These are phyloP conservation scores for Centroberyx gerrardi DNA, from an alignment of 2,797 vertebrate genomes.

Conservation along the genomic window DNA sequence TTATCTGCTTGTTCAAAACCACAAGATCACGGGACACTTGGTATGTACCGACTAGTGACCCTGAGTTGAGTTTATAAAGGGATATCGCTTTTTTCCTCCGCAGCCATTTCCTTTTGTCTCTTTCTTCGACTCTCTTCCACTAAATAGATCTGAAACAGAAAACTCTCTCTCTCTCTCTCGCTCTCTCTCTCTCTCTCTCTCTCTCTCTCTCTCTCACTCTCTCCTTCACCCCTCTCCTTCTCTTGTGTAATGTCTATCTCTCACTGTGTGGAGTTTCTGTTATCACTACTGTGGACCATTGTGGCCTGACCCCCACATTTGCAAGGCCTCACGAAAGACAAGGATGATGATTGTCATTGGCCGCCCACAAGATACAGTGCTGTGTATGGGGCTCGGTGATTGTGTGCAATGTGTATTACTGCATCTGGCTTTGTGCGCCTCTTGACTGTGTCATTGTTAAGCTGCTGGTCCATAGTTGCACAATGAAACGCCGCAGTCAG, in stretches of 20 bases:
- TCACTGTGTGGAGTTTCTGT: slow-evolving; percentile 65
- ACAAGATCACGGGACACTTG: slow-evolving; percentile 54
- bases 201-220: slow-evolving; percentile 13
- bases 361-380: slow-evolving; percentile 63
- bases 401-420: slow-evolving; percentile 35
- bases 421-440: slow-evolving; percentile 31
- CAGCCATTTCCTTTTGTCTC: slow-evolving; percentile 27
- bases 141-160: not conserved
- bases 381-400: slow-evolving; percentile 31
- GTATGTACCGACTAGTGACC: slow-evolving; percentile 17
- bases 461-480: slow-evolving; percentile 10
- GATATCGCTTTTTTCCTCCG: slow-evolving; percentile 18
- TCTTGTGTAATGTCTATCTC: slow-evolving; percentile 58
- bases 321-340: slow-evolving; percentile 71
- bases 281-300: slow-evolving; percentile 66
- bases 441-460: slow-evolving; percentile 28
- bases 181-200: not conserved
- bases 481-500: slow-evolving; percentile 6
- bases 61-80: slow-evolving; percentile 14
- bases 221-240: slow-evolving; percentile 34
- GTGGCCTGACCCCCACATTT: slow-evolving; percentile 63
- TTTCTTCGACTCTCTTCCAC: slow-evolving; percentile 1
- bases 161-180: slow-evolving; percentile 12
- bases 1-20: slow-evolving; percentile 53
- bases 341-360: slow-evolving; percentile 68